Base-by-base conservation (phyloP, 64 coral and sea anemone species). In the Montipora foliosa region DNA sequence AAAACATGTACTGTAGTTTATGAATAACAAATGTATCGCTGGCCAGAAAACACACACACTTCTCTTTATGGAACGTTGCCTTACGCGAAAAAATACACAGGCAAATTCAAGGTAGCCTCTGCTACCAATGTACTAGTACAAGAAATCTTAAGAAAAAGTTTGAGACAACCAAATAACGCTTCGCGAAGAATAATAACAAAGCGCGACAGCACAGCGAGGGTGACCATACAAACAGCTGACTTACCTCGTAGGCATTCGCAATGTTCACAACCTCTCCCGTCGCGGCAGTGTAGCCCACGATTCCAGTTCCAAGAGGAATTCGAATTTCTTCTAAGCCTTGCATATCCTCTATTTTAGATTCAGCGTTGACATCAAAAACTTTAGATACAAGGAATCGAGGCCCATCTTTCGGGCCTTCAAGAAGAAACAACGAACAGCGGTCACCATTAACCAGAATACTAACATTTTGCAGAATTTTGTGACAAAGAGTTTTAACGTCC, bases 401-500 rank as follows among this genome's bases (percentile, higher is more conserved):
- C 46, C 95, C 98, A 44, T 99, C 90, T 85, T 88, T 96, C 52
- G 95, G 92, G 80, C 98, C 98, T 94, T 92, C 89, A 50, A 96
- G 89, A 44, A 99, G 95, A 84, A 99, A 99, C 49, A 99, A 85
- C 62, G 98, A 99, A 67, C 98, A 99, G 4, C 98, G 98, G 50
- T 99, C 98, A 21, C 91, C 98, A 93, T 96, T 99, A 25, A 99
- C 84, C 61, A 99, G 89, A 82, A 99, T 91, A 82, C 98, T 99
- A 89, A 99, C 98, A 94, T 99, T 99, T 84, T 99, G 98, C 87
- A 99, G 90, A 77, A 96, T 99, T 99, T 99, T 99, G 87, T 99
- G 98, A 94, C 98, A 99, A 55, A 99, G 86, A 37, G 79, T 96
- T 90, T 87, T 93, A 58, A 96, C 79, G 75, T 99, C 98, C 92